Percentiles rank a stretch among this genome's conserved stretches.
Evolutionary conservation across 2,888 invertebrate species (phyloP).

Genomic region (Muschampia plurimacula): DNA sequence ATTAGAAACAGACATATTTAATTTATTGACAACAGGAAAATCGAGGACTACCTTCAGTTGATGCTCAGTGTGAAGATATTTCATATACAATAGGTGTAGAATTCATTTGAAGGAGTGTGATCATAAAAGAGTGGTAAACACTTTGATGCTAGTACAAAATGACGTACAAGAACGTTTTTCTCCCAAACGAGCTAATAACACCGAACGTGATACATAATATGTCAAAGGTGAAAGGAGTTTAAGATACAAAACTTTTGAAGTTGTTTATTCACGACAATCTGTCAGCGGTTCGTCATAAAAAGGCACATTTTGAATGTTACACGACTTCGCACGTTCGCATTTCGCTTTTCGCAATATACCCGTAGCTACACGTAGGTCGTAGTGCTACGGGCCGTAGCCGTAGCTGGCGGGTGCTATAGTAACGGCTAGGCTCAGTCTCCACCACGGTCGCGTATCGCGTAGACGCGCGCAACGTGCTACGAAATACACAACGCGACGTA

Average conservation of each 20-base stretch:
- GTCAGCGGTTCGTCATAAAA: conserved; percentile 45
- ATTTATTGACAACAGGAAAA: too few species aligned
- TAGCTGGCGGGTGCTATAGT: conserved; percentile 80
- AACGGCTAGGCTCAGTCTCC: conserved; percentile 69
- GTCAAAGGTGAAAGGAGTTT: conserved; percentile 34
- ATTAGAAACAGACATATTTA: too few species aligned
- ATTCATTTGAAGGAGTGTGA: neutral
- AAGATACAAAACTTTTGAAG: conserved; percentile 37
- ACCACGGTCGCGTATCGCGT: conserved; percentile 68
- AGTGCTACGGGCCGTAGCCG: conserved; percentile 61
- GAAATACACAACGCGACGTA: conserved; percentile 44
- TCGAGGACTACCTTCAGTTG: too few species aligned
- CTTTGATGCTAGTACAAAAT: neutral
- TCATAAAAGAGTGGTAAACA: neutral
- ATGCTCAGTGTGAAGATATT: too few species aligned
- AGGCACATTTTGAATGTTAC: conserved; percentile 50
- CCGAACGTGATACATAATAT: conserved; percentile 28
- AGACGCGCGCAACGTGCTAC: conserved; percentile 67
- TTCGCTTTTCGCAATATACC: conserved; percentile 47
- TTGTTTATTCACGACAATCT: conserved; percentile 49
- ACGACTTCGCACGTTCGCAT: conserved; percentile 59
- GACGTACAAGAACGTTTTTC: neutral
- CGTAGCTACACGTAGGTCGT: conserved; percentile 57
- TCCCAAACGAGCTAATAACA: conserved; percentile 27
- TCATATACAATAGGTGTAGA: too few species aligned